Evolutionary conservation across 1,140 invertebrate species (phyloP), one percentile per base, ranked within the genome.

Genomic region (Pachypeltis micranthus): DNA sequence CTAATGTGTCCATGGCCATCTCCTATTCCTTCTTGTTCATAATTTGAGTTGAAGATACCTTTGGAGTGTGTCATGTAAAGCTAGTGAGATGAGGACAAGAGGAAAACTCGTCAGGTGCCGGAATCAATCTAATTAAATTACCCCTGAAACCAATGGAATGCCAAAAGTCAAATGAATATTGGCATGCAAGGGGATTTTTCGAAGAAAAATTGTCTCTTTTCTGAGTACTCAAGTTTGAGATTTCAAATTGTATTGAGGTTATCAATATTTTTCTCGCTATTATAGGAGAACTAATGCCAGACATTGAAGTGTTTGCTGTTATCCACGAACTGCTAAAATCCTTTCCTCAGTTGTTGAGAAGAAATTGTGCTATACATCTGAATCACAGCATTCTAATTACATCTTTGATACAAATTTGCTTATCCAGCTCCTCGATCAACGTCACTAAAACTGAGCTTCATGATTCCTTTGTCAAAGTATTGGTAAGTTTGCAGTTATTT

Each of bases 281-380:
- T 73, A 34, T 67, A 81, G 84, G 80, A 58, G 84, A 83, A 66
- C 74, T 88, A 7, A 79, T 93, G 72, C 80, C 86, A 16, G 93
- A 96, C 74, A 90, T 89, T 1, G 93, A 96, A 72, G 72, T 95
- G 0, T 74, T 94, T n/a, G 81, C 80, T 10, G 78, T 91, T 25
- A 80, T 85, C 0, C 83, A 83, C 75, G 87, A 93, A 75, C 82
- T 93, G 12, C 80, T 89, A 34, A 81, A 81, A 61, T 82, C 87
- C 70, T 79, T 93, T 67, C 82, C 86, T 0, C 76, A 77, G 23
- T 71, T 88, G 1, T 75, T 80, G 54, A 81, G 83, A 39, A 80
- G 83, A 47, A 85, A 85, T 73, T 86, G 89, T 61, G 77, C 81
- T 16, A 81, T 96, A 62, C 80, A 85, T 56, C 72, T 97, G 19